Conservation (phyloP, 2,797 vertebrate species). For the Hephaestus fuliginosus region DNA sequence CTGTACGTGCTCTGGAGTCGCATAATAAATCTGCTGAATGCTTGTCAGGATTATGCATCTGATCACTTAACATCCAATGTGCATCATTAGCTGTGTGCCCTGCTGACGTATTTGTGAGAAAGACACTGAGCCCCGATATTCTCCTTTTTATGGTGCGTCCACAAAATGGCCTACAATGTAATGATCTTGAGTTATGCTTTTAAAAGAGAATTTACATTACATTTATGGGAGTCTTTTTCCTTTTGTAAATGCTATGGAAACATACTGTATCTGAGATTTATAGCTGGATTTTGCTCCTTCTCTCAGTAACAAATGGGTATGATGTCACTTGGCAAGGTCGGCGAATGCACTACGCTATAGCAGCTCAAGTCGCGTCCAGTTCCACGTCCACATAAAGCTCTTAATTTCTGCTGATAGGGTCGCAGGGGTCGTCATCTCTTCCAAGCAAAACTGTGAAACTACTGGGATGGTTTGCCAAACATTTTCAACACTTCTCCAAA, state of each 20-base stretch:
- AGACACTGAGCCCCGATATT: constrained; percentile 7
- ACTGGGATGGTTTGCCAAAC: constrained; percentile 51
- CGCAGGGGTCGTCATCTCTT: constrained; percentile 42
- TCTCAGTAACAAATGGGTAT: constrained; percentile 58
- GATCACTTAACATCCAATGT: neutral
- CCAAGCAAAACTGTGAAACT: constrained; percentile 75
- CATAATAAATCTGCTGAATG: constrained; percentile 26
- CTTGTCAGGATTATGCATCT: constrained; percentile 8
- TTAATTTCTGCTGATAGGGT: constrained; percentile 68
- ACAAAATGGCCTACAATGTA: neutral
- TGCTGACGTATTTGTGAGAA: constrained; percentile 20
- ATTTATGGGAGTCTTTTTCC: constrained; percentile 11
- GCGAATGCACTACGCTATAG: constrained; percentile 29
- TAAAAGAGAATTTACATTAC: neutral
- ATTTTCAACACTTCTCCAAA: constrained; percentile 67
- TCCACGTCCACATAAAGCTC: constrained; percentile 52
- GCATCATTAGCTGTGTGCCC: neutral
- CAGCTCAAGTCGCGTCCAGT: constrained; percentile 49
- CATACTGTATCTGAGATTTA: constrained; percentile 33
- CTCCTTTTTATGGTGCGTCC: constrained; percentile 3
- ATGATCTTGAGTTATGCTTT: neutral
- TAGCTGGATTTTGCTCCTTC: constrained; percentile 37
- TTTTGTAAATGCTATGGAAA: constrained; percentile 19
- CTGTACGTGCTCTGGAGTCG: neutral
- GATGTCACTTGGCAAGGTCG: constrained; percentile 64